Conservation (phyloP, 2,113 vertebrate genomes). For the Plotosus lineatus region DNA sequence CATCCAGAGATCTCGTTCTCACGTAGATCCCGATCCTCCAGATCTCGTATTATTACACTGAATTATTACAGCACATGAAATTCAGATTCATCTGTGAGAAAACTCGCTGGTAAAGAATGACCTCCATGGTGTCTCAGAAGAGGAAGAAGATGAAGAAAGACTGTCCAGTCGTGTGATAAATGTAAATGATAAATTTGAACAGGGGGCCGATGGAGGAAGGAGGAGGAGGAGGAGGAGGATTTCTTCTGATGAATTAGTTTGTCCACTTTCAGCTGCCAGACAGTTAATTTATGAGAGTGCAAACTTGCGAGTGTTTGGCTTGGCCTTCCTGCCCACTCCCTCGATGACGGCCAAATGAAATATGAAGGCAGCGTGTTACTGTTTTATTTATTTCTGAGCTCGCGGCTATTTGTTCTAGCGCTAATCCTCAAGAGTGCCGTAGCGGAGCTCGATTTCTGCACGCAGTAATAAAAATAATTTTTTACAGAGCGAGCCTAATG, state of each 20-base stretch:
- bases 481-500: conserved; percentile 73
- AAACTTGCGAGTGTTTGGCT: conserved; percentile 78
- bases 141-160: conserved; percentile 57
- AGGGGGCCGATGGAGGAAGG: neutral
- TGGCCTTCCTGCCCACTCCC: conserved; percentile 71
- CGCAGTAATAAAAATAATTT: conserved; percentile 82
- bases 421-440: conserved; percentile 75
- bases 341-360: conserved; percentile 72
- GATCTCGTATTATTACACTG: conserved; percentile 26
- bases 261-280: conserved; percentile 79
- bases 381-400: conserved; percentile 73
- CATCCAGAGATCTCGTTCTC: conserved; percentile 6
- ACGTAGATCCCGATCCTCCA: conserved; percentile 38
- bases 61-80: conserved; percentile 35
- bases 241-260: conserved; percentile 76
- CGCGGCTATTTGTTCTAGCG: conserved; percentile 70
- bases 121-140: conserved; percentile 48
- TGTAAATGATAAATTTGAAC: conserved; percentile 61
- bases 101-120: conserved; percentile 38
- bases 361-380: conserved; percentile 69
- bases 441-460: conserved; percentile 75
- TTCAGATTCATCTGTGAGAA: conserved; percentile 53
- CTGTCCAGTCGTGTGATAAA: conserved; percentile 65
- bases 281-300: conserved; percentile 76
- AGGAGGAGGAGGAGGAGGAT: neutral